These are phyloP conservation scores for Nyctalus aviator DNA, from an alignment of 2,797 vertebrate genomes.

Conservation along the genomic window DNA sequence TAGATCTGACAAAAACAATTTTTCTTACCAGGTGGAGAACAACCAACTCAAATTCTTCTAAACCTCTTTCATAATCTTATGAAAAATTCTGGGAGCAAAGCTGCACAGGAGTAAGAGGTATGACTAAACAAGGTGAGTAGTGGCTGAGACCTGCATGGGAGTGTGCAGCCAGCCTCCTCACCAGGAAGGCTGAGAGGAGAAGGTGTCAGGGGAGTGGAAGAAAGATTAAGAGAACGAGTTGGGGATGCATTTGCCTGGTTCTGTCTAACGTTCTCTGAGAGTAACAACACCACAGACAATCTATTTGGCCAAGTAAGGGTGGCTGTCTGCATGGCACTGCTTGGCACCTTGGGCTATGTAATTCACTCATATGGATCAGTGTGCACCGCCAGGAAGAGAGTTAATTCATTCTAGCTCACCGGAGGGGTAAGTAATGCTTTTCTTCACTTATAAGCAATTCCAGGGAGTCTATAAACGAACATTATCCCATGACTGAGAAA, in stretches of 20 bases:
- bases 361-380: neutral
- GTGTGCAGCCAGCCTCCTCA: neutral
- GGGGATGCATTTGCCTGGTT: neutral
- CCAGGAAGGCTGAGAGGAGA: neutral
- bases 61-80: neutral
- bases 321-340: neutral
- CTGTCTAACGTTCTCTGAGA: neutral
- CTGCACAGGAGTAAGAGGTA: neutral
- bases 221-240: neutral
- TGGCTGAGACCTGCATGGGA: neutral
- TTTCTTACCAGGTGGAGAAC: neutral
- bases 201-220: neutral
- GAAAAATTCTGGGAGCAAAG: neutral
- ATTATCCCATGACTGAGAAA: neutral
- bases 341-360: neutral
- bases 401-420: neutral
- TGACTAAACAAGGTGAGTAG: too few species aligned
- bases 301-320: neutral
- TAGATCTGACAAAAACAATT: neutral
- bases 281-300: neutral
- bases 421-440: slow-evolving; percentile 18
- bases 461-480: neutral
- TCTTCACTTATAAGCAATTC: slow-evolving; percentile 20
- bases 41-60: neutral
- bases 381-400: neutral